Conservation (phyloP, 2,888 invertebrate genomes). For the Polydrusus cervinus region DNA sequence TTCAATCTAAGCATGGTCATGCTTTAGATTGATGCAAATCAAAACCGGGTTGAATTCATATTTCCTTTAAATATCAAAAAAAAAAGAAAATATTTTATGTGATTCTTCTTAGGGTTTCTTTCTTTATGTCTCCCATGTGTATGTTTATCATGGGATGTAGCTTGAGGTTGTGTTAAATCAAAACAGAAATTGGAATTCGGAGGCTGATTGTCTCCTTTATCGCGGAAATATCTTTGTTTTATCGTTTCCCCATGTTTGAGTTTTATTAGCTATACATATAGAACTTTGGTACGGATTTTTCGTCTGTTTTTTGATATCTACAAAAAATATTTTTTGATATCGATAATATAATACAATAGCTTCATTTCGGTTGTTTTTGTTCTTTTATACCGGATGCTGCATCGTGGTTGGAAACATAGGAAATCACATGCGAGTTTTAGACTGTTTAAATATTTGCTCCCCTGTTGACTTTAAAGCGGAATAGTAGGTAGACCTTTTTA, state of each 20-base stretch:
- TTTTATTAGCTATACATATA: slow-evolving; percentile 12
- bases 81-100: slow-evolving; percentile 19
- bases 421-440: too few species aligned
- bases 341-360: too few species aligned
- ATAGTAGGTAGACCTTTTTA: too few species aligned
- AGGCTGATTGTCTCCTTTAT: slow-evolving; percentile 22
- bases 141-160: slow-evolving; percentile 30
- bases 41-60: slow-evolving; percentile 31
- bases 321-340: background rate
- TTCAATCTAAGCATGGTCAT: slow-evolving; percentile 6
- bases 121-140: slow-evolving; percentile 31
- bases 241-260: slow-evolving; percentile 17
- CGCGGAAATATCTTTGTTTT: slow-evolving; percentile 8
- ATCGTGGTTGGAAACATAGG: too few species aligned
- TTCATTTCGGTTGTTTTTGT: too few species aligned
- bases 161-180: slow-evolving; percentile 20
- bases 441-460: too few species aligned
- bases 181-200: slow-evolving; percentile 18
- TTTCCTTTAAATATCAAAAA: slow-evolving; percentile 27
- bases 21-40: slow-evolving; percentile 29
- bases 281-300: slow-evolving; percentile 1
- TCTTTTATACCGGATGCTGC: too few species aligned
- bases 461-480: too few species aligned
- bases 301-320: background rate
- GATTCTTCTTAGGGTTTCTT: slow-evolving; percentile 17